Evolutionary conservation across 2,888 invertebrate genomes (phyloP).

Genomic region (Ectobius pallidus): DNA sequence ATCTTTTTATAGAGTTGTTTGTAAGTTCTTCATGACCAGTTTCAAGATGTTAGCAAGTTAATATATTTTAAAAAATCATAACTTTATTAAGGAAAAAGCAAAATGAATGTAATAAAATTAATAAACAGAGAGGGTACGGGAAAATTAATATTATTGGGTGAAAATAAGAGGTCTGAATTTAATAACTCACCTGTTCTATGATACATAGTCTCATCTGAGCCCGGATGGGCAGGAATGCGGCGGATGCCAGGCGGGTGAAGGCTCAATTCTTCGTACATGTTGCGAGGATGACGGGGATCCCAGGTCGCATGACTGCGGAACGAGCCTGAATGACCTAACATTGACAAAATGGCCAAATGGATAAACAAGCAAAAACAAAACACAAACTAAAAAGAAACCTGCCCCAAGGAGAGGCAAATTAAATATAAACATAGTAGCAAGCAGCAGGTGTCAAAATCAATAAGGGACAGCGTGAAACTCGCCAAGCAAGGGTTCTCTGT

Average conservation of each 20-base stretch:
- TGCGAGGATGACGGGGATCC: constrained; percentile 86
- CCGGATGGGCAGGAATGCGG: constrained; percentile 52
- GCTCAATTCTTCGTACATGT: constrained; percentile 88
- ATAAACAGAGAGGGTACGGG: too few relatives aligned
- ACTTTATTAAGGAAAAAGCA: too few relatives aligned
- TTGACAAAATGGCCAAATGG: constrained; percentile 39
- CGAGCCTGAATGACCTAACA: constrained; percentile 57
- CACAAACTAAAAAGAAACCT: constrained; percentile 33
- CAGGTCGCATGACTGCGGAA: constrained; percentile 70
- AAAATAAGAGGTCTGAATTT: too few relatives aligned
- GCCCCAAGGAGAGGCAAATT: constrained; percentile 27
- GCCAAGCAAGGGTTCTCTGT: neutral
- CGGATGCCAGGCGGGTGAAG: constrained; percentile 60
- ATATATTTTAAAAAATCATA: too few relatives aligned
- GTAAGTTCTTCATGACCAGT: too few relatives aligned
- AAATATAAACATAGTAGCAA: constrained; percentile 24
- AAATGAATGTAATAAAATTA: too few relatives aligned
- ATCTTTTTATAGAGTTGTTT: too few relatives aligned
- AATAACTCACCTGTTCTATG: constrained; percentile 51
- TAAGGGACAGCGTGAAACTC: constrained; percentile 7
- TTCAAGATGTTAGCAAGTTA: too few relatives aligned
- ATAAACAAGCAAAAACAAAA: constrained; percentile 42
- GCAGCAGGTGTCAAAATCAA: constrained; percentile 5
- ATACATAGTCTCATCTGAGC: constrained; percentile 70
- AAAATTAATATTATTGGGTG: too few relatives aligned